Percentiles rank a stretch among this genome's conserved stretches.
phyloP scores from a whole-genome alignment of 23 tunicate species.

The Styela clava region DNA sequence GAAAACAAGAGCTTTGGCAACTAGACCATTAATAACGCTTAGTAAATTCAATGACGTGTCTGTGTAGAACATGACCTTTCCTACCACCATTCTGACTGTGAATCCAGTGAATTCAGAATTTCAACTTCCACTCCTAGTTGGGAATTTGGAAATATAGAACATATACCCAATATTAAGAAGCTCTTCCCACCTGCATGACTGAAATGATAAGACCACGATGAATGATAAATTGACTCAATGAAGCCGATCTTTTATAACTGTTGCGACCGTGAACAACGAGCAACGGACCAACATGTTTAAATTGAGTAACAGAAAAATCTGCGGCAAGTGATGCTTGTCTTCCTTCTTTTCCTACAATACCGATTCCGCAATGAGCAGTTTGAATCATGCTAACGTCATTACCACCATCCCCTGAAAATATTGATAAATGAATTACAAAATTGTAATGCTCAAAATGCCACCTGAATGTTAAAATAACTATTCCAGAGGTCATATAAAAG shows the following conservation, averaged over 20 bases:
- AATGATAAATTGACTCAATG: slow-evolving; percentile 89
- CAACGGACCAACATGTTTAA: slow-evolving; percentile 64
- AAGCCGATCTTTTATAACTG: slow-evolving; percentile 93
- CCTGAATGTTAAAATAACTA: too few relatives aligned
- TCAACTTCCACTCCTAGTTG: too few relatives aligned
- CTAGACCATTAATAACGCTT: too few relatives aligned
- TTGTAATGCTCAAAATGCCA: too few relatives aligned
- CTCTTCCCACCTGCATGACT: slow-evolving; percentile 83
- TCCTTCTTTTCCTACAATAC: slow-evolving; percentile 94
- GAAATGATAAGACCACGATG: slow-evolving; percentile 93
- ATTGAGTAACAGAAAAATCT: slow-evolving; percentile 89
- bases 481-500: too few relatives aligned
- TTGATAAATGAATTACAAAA: not conserved
- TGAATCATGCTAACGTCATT: slow-evolving; percentile 99
- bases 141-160: too few relatives aligned
- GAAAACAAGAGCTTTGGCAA: too few relatives aligned
- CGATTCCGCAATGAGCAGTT: slow-evolving; percentile 90
- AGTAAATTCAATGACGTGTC: too few relatives aligned
- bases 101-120: too few relatives aligned
- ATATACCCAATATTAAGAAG: too few relatives aligned
- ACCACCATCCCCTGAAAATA: slow-evolving; percentile 82
- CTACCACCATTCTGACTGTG: too few relatives aligned
- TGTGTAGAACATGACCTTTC: too few relatives aligned
- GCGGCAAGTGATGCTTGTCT: slow-evolving; percentile 94
- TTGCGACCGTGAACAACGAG: slow-evolving; percentile 86